Percentiles rank a stretch among this genome's conserved stretches.
These are phyloP conservation scores for Pseudochirops cupreus DNA, from an alignment of 2,797 vertebrate genomes.

Conservation along the genomic window DNA sequence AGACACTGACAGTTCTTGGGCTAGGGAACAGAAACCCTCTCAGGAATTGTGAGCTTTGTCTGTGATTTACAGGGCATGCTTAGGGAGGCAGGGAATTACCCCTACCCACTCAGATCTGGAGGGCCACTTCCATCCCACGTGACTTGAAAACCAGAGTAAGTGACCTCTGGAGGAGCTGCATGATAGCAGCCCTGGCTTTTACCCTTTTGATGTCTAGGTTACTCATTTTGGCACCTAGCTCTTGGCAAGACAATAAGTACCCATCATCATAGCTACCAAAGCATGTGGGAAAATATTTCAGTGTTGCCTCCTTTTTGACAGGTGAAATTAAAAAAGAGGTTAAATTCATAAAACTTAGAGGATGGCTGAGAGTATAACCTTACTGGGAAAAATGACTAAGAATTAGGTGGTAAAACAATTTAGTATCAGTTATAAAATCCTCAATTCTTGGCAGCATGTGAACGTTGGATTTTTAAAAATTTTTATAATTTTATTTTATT, in stretches of 20 bases:
- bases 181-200: constrained; percentile 21
- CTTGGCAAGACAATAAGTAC: neutral
- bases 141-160: neutral
- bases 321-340: neutral
- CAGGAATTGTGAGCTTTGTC: constrained; percentile 2
- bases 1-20: constrained; percentile 33
- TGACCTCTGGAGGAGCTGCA: neutral
- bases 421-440: constrained; percentile 36
- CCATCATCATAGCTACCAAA: neutral
- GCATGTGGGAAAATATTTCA: neutral
- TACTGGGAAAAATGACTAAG: constrained; percentile 14
- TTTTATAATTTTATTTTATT: neutral
- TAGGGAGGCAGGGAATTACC: neutral
- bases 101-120: neutral
- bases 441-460: constrained; percentile 1
- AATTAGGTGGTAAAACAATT: constrained; percentile 45
- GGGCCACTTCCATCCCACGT: neutral
- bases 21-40: neutral
- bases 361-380: neutral
- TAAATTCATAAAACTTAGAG: constrained; percentile 22
- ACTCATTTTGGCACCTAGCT: neutral
- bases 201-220: neutral
- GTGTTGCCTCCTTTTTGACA: constrained; percentile 8
- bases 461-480: neutral
- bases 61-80: neutral